Percentiles rank a stretch among this genome's conserved stretches.
Evolutionary conservation across 2,113 vertebrate genomes (phyloP).

Genomic region (Leucoraja erinaceus): DNA sequence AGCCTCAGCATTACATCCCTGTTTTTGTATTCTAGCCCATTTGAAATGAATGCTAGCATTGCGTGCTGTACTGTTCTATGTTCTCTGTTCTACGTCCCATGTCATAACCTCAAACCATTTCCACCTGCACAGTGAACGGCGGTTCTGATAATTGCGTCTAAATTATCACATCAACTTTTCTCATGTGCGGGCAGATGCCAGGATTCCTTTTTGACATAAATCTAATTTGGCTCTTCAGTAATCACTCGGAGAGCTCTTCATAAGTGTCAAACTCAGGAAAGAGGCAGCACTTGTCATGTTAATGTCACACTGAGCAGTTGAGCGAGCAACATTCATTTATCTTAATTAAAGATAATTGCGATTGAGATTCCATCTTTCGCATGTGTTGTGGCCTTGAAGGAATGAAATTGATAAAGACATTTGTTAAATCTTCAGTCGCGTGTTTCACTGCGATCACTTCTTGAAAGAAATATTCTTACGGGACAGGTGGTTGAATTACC

Average conservation of each 20-base stretch:
- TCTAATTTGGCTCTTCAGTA: conserved; percentile 50
- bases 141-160: neutral
- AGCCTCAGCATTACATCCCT: no score
- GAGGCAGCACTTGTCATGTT: conserved; percentile 45
- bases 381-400: conserved; percentile 46
- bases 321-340: conserved; percentile 59
- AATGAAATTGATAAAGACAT: neutral
- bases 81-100: no score
- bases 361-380: conserved; percentile 53
- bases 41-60: no score
- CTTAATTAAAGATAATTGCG: conserved; percentile 65
- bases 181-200: neutral
- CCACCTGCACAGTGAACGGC: no score
- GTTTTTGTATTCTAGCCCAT: no score
- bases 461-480: neutral
- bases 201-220: conserved; percentile 44
- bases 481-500: neutral
- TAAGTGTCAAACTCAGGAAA: conserved; percentile 48
- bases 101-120: neutral
- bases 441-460: neutral
- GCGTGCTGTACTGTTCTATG: no score
- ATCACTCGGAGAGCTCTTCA: conserved; percentile 54
- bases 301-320: conserved; percentile 49
- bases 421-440: neutral
- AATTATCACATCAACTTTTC: neutral